These are phyloP conservation scores for Scolopax mira DNA, from an alignment of 2,113 vertebrate species.

Conservation along the genomic window DNA sequence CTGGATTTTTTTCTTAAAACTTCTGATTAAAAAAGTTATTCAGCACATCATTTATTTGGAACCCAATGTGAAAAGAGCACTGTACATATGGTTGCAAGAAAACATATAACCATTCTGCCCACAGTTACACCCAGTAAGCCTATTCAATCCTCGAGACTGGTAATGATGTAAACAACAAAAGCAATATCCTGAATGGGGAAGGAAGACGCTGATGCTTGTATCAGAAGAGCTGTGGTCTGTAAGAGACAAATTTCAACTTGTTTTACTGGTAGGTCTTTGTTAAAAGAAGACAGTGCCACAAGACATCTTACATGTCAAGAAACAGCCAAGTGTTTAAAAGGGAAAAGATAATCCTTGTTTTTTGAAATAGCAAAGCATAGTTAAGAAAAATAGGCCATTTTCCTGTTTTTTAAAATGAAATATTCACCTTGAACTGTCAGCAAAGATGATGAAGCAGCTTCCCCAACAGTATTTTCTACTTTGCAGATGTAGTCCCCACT, in stretches of 20 bases:
- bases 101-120: background rate
- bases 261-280: background rate
- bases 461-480: conserved; percentile 91
- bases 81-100: background rate
- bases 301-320: background rate
- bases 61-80: background rate
- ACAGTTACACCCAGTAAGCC: background rate
- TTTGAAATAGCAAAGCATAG: background rate
- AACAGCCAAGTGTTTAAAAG: background rate
- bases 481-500: conserved; percentile 93
- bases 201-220: background rate
- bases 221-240: background rate
- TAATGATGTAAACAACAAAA: background rate
- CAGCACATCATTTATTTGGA: background rate
- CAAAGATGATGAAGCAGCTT: conserved; percentile 83
- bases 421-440: conserved; percentile 89
- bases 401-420: background rate
- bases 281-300: background rate
- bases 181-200: background rate
- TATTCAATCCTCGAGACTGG: background rate
- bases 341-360: background rate
- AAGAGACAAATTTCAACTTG: background rate
- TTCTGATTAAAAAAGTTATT: background rate
- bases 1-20: background rate
- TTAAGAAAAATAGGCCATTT: background rate